phyloP scores from a whole-genome alignment of 1,140 invertebrate species.

The Bactericera cockerelli region DNA sequence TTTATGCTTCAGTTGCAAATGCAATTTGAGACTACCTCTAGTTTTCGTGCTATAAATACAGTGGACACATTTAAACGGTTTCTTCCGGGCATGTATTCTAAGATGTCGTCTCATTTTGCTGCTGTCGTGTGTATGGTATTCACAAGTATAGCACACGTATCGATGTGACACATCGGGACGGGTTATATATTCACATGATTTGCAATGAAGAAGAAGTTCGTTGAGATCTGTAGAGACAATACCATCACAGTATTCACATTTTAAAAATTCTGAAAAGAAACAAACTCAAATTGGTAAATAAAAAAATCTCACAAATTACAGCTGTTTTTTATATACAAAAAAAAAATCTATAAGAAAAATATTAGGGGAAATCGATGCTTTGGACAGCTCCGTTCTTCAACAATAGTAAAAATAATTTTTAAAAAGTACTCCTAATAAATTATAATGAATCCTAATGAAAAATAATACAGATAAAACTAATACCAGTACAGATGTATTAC shows the following conservation, averaged over 20 bases:
- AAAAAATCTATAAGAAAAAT: no score
- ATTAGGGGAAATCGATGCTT: no score
- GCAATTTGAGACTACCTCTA: neutral
- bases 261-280: constrained; percentile 1
- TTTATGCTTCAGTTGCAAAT: constrained; percentile 7
- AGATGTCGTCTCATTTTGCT: constrained; percentile 6
- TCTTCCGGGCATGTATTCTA: neutral
- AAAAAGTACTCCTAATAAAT: no score
- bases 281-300: no score
- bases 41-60: constrained; percentile 5
- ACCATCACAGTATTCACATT: constrained; percentile 3
- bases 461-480: no score
- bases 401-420: no score
- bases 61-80: neutral
- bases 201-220: neutral
- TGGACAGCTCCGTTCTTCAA: no score
- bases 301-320: no score
- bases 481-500: no score
- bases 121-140: constrained; percentile 7
- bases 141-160: neutral
- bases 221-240: neutral
- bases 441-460: no score
- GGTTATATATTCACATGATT: neutral
- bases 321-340: no score
- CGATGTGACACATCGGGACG: neutral